Percentiles rank a stretch among this genome's conserved stretches.
These are phyloP conservation scores for Bubalus kerabau DNA, from an alignment of 2,113 vertebrate species.

Conservation along the genomic window DNA sequence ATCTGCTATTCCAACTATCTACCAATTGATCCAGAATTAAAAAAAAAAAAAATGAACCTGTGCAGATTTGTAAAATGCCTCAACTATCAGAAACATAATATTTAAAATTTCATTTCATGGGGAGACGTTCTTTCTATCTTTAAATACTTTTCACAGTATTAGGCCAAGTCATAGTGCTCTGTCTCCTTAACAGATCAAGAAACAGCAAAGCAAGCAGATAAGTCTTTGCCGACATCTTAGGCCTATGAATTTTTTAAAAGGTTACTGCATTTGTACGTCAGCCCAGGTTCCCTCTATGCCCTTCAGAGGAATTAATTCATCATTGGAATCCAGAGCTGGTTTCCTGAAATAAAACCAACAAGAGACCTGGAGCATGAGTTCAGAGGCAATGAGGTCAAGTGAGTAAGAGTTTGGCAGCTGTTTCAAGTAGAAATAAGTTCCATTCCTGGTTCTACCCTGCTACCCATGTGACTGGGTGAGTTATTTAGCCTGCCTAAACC, in stretches of 20 bases:
- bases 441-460: neutral
- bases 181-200: slow-evolving; percentile 41
- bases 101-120: neutral
- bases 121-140: neutral
- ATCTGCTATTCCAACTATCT: neutral
- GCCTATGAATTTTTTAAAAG: slow-evolving; percentile 41
- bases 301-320: slow-evolving; percentile 25
- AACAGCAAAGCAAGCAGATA: slow-evolving; percentile 18
- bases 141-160: neutral
- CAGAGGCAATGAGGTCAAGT: neutral
- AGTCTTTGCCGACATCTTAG: neutral
- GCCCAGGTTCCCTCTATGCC: neutral
- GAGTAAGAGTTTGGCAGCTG: neutral
- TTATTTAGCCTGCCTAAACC: neutral
- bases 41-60: neutral
- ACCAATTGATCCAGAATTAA: neutral
- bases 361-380: neutral
- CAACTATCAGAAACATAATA: neutral
- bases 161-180: neutral
- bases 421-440: neutral
- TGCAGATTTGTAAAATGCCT: neutral
- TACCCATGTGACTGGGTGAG: neutral
- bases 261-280: neutral
- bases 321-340: neutral
- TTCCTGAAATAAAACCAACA: slow-evolving; percentile 16